A percentile compares a stretch with the other conserved stretches of the same genome.
Evolutionary conservation across 2,888 invertebrate species (phyloP).

Genomic region (Heliconius charithonia): DNA sequence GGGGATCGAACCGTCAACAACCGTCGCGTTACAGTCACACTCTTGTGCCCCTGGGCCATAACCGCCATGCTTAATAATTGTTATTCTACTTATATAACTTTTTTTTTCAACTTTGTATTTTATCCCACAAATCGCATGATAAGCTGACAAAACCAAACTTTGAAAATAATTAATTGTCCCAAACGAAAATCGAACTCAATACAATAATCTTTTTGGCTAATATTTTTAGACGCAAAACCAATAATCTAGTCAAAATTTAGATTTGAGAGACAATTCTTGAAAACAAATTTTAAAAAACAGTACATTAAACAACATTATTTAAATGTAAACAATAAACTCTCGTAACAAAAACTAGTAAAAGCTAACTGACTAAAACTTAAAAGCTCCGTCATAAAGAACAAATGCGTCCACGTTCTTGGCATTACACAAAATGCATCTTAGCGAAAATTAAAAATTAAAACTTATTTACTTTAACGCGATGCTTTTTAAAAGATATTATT

Average conservation of each 20-base stretch:
- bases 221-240: neutral
- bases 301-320: neutral
- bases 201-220: too few relatives aligned
- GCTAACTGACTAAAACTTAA: conserved; percentile 24
- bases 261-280: neutral
- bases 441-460: conserved; percentile 48
- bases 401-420: conserved; percentile 26
- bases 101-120: too few relatives aligned
- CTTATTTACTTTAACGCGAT: conserved; percentile 13
- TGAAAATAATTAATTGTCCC: neutral
- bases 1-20: too few relatives aligned
- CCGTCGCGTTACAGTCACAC: too few relatives aligned
- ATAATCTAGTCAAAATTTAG: neutral
- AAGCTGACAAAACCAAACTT: neutral
- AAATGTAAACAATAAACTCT: conserved; percentile 12
- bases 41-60: too few relatives aligned
- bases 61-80: too few relatives aligned
- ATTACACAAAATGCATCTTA: conserved; percentile 47
- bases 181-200: too few relatives aligned
- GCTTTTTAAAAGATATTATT: neutral
- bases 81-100: too few relatives aligned
- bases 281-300: neutral
- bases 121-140: neutral
- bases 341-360: conserved; percentile 4
- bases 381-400: conserved; percentile 35